Evolutionary conservation across 2,888 invertebrate genomes (phyloP), one percentile per base, ranked within the genome.

Genomic region (Agrotis segetum): DNA sequence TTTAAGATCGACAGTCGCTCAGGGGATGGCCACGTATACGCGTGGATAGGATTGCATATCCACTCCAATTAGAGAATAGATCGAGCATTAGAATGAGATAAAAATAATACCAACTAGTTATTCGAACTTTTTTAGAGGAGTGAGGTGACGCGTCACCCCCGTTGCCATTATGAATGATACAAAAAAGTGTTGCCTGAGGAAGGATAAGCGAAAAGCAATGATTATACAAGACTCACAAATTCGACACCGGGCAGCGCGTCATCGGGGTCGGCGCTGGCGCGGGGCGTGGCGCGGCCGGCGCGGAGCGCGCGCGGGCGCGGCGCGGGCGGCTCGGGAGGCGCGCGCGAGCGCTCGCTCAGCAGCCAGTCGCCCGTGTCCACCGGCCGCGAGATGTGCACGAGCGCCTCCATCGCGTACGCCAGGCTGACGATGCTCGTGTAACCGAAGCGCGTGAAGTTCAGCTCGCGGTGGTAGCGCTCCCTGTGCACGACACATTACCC

Each of bases 211-310:
- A 7, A 16, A 52, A 4, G 53, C 29, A 55, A 55, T 53, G 14
- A 21, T 34, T 17, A 7, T 6, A 16, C 5, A 6, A 21, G 4
- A 67, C 92, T 92, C 60, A 95, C 95, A 66, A 87, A 94, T 60
- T 89, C 90, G 44, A 94, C 87, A 3, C 92, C 91, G 21, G 92
- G 92, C 85, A 92, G 82, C 74, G 93, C 92, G 77, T 95, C 95
- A 6, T 93, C 94, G 2, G 88, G 84, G 80, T 91, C 90, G 49
- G 44, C 53, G 71, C 61, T 65, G 60, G 71, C 19, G 21, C 66
- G 79, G n/a, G 46, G 61, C 71, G 74, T 53, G 49, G 59, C 64
- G 69, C 40, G 60, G 59, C 65, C 19, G 67, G 71, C 55, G 61
- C 71, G 24, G 66, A 40, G 40, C 11, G 71, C 60, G 19, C 21